These are phyloP conservation scores for Bostrychus sinensis DNA, from an alignment of 2,113 vertebrate species.

Conservation along the genomic window DNA sequence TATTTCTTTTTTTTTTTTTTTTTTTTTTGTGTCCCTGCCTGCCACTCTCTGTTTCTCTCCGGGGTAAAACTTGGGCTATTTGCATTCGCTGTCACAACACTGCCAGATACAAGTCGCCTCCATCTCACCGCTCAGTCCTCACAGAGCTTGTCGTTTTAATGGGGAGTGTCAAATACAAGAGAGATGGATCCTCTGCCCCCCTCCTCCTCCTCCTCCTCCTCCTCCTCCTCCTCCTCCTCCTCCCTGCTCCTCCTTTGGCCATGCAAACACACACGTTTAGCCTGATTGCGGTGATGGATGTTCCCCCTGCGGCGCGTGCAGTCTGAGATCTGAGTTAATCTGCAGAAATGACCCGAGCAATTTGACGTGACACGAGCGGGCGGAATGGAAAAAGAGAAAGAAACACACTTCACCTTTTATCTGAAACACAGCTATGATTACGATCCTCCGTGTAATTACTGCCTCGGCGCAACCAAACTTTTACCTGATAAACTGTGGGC, in stretches of 20 bases:
- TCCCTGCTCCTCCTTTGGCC: too few relatives aligned
- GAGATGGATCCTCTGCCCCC: constrained; percentile 56
- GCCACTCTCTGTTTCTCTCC: constrained; percentile 59
- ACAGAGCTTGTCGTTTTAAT: constrained; percentile 67
- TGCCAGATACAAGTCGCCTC: constrained; percentile 74
- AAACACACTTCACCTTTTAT: constrained; percentile 39
- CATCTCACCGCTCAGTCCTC: constrained; percentile 57
- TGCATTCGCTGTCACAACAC: constrained; percentile 80
- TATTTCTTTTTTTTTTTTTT: constrained; percentile 16
- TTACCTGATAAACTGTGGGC: constrained; percentile 18
- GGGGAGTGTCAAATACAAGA: constrained; percentile 73
- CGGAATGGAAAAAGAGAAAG: constrained; percentile 21
- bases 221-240: neutral
- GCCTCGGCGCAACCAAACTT: neutral
- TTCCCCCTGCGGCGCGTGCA: constrained; percentile 35
- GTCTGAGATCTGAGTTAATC: constrained; percentile 72
- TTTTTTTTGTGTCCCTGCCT: constrained; percentile 26
- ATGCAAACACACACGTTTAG: constrained; percentile 74
- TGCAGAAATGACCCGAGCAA: constrained; percentile 61
- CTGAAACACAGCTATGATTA: constrained; percentile 35
- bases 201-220: neutral
- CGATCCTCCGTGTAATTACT: constrained; percentile 28
- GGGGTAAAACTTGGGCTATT: constrained; percentile 65
- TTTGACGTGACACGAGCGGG: constrained; percentile 35
- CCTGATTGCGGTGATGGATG: constrained; percentile 71